Base-by-base conservation (phyloP, 2,113 vertebrate genomes). In the Pseudolaguvia tuberculata region DNA sequence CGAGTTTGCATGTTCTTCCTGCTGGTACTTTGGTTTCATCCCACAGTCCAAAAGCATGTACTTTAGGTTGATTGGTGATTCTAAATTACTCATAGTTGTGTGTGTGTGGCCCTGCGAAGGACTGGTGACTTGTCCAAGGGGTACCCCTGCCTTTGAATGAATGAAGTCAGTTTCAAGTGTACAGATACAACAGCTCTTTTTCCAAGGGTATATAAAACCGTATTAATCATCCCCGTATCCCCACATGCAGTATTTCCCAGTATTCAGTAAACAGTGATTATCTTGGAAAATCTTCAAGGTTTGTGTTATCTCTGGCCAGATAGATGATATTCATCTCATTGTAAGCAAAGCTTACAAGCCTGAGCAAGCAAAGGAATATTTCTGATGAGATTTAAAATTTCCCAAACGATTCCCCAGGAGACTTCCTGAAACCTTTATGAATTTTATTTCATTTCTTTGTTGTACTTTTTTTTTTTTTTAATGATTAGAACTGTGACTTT, bases 311-410 rank as follows among this genome's bases (percentile, higher is more conserved):
- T 70, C 66, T 45, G 35, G 67, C 17, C 21, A 65, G 31, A 62
- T 70, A 70, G 67, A 70, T 77, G 47, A 75, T 75, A 75, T 70
- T 76, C 74, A 76, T 76, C 66, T 76, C 63, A 31, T 39, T 35
- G 5, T 50, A 51, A 47, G 50, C n/a, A 47, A 35, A 58, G 73
- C 65, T 76, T 52, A 47, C 66, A 59, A 69, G 65, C 66, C 74
- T 52, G 70, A 59, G 56, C 70, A 72, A 72, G 70, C 39, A n/a
- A n/a, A 66, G 11, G 48, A 56, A 39, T 63, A 55, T 65, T 67
- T 59, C 61, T 55, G 50, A 61, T 65, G 58, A 47, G 25, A 51
- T 61, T 50, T 42, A 31, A 39, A 31, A 57, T 72, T 72, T 72
- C 42, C 70, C 55, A 29, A n/a, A 15, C 6, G 11, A 23, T 70